Base-by-base conservation (phyloP, 2,888 invertebrate genomes). In the Epiperipatus broadwayi region DNA sequence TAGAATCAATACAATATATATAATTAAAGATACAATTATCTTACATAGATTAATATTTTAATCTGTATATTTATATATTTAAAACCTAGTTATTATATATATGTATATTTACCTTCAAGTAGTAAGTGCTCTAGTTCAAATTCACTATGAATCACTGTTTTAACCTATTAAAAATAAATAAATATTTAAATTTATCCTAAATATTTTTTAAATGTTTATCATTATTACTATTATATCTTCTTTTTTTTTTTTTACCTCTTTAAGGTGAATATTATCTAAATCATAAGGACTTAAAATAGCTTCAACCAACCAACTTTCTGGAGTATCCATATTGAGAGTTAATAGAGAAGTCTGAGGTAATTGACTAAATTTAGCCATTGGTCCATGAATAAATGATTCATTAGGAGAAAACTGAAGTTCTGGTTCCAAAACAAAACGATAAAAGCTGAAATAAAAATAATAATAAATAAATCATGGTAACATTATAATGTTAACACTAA, bases 281-380 rank as follows among this genome's bases (percentile, higher is more conserved):
- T 95, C 95, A 58, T 93, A 84, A 1, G 84, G 79, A 4, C 89
- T 83, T 8, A 36, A 70, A 35, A 89, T 80, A 44, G 83, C 78
- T 64, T 89, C 87, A 5, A 89, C 87, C 50, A 91, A 68, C 91
- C 91, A 93, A 61, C 87, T 87, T 58, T 91, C 83, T 8, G 91
- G 91, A 10, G 87, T 80, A 50, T 81, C 66, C 59, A 84, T 70
- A 53, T 76, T 78, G 54, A 85, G 73, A 0, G 95, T 97, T 33
- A 97, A 67, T 31, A 97, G 64, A 8, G 93, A 81, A 46, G 84
- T 83, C 46, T 78, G 75, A 3, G 95, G 95, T 57, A 97, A 67
- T 35, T 83, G 80, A 7, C 73, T 70, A 61, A 97, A 95, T 42
- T 73, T 72, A 0, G 89, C 91, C 39, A 72, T 59, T 0, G 87